Evolutionary conservation across 2,888 invertebrate genomes (phyloP).

Genomic region (Pecten maximus): DNA sequence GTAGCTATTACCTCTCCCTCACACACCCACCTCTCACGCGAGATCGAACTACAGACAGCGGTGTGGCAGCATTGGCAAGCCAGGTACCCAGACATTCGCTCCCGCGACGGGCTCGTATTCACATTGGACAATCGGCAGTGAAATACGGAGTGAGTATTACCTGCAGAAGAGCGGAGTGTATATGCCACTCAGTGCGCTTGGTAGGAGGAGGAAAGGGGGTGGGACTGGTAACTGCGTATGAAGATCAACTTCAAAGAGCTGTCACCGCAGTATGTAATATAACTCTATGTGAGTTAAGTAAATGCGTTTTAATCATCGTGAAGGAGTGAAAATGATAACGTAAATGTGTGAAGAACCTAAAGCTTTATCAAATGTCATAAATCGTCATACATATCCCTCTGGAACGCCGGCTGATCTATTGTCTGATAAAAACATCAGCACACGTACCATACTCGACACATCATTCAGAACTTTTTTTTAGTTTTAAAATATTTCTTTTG

Average conservation of each 20-base stretch:
- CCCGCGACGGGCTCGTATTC: slow-evolving; percentile 7
- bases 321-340: slow-evolving; percentile 30
- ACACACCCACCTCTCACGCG: slow-evolving; percentile 14
- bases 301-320: slow-evolving; percentile 25
- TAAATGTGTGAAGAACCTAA: slow-evolving; percentile 3
- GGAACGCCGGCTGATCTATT: background rate
- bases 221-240: background rate
- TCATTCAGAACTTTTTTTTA: background rate
- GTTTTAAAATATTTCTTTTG: background rate
- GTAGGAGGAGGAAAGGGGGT: slow-evolving; percentile 30
- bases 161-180: background rate
- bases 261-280: slow-evolving; percentile 31
- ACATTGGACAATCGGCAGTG: slow-evolving; percentile 26
- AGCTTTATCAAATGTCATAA: slow-evolving; percentile 14
- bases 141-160: background rate
- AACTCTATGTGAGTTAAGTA: slow-evolving; percentile 10
- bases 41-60: slow-evolving; percentile 22
- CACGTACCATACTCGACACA: background rate
- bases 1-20: background rate
- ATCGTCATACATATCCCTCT: background rate
- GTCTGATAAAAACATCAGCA: background rate
- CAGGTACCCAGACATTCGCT: background rate
- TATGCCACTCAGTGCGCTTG: background rate
- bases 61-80: background rate
- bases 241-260: slow-evolving; percentile 22